phyloP scores from a whole-genome alignment of 2,797 vertebrate species.

The Tolypeutes matacus region DNA sequence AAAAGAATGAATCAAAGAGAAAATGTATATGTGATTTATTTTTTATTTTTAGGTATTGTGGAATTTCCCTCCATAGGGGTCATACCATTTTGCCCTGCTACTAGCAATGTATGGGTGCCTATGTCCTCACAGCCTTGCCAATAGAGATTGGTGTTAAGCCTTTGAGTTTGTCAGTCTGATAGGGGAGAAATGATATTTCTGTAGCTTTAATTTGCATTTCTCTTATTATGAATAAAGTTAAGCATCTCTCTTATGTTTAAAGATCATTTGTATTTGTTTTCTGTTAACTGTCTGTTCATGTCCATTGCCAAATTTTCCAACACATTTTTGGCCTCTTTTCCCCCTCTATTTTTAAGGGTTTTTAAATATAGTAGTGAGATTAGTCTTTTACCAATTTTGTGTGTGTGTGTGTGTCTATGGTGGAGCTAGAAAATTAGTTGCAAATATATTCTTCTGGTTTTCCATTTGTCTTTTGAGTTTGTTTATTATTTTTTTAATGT shows the following conservation, averaged over 20 bases:
- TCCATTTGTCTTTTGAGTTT: background rate
- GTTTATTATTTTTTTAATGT: background rate
- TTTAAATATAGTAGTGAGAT: background rate
- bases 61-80: background rate
- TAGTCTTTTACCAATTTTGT: background rate
- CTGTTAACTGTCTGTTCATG: background rate
- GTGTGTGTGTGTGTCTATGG: background rate
- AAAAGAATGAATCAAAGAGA: background rate
- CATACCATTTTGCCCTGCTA: background rate
- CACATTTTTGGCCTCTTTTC: background rate
- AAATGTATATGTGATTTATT: background rate
- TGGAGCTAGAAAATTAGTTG: background rate
- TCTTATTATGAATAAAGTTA: background rate
- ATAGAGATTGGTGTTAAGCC: background rate
- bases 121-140: background rate
- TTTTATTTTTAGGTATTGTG: background rate
- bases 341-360: background rate
- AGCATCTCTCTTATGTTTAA: conserved; percentile 3
- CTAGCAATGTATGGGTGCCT: background rate
- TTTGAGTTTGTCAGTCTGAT: background rate
- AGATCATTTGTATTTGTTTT: background rate
- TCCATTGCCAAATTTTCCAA: background rate
- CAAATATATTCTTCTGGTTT: background rate
- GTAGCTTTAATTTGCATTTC: background rate
- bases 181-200: background rate